phyloP scores from a whole-genome alignment of 2,113 vertebrate species.

The Callopanchax toddi region DNA sequence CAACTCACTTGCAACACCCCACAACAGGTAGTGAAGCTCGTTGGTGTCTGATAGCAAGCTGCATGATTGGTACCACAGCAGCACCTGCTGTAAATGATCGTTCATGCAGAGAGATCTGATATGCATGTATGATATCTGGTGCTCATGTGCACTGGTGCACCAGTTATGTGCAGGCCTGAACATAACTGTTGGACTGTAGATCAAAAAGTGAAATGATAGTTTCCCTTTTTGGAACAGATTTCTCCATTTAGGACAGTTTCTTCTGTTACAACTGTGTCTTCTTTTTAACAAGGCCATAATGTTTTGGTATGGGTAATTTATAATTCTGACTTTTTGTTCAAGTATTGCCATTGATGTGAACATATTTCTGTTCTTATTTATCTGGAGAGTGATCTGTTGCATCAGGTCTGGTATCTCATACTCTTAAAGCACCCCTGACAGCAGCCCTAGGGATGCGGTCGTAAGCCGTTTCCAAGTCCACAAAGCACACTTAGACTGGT shows the following conservation, averaged over 20 bases:
- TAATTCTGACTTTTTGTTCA: too few species aligned
- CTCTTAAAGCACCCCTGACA: conserved; percentile 8
- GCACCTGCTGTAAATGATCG: too few species aligned
- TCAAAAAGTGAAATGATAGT: neutral
- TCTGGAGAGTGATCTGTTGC: neutral
- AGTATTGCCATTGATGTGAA: neutral
- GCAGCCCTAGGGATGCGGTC: neutral
- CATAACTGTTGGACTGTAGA: neutral
- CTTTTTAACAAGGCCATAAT: neutral
- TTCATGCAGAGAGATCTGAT: too few species aligned
- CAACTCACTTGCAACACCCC: too few species aligned
- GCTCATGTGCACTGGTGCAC: too few species aligned
- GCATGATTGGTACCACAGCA: too few species aligned
- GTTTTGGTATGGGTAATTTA: too few species aligned
- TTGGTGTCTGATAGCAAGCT: too few species aligned
- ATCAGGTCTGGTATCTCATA: neutral
- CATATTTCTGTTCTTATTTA: neutral
- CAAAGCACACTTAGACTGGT: conserved; percentile 8
- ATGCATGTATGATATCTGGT: too few species aligned
- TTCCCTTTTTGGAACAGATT: neutral
- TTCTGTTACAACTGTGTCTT: neutral
- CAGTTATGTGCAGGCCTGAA: too few species aligned
- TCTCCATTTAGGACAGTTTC: neutral
- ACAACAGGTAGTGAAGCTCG: too few species aligned
- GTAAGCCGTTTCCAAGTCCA: conserved; percentile 5